A percentile compares a stretch with the other conserved stretches of the same genome.
These are phyloP conservation scores for Lepus europaeus DNA, from an alignment of 2,113 vertebrate genomes.

Conservation along the genomic window DNA sequence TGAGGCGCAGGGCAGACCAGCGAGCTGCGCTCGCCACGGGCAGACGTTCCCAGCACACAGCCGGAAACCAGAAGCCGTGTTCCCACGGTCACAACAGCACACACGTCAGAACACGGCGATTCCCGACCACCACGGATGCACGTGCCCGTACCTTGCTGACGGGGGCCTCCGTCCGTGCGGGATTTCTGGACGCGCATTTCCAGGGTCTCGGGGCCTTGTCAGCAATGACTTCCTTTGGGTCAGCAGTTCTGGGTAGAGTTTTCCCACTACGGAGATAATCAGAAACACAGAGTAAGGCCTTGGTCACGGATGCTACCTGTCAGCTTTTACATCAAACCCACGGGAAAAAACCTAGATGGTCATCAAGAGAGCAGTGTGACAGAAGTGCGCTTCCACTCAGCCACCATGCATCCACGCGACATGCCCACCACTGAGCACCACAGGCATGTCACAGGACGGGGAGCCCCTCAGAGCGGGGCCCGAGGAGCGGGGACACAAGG, in stretches of 20 bases:
- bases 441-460: too few species aligned
- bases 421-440: too few species aligned
- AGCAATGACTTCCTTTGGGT: not conserved
- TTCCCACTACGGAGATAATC: constrained; percentile 42
- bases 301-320: not conserved
- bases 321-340: not conserved
- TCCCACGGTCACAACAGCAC: not conserved
- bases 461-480: too few species aligned
- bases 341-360: not conserved
- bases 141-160: not conserved
- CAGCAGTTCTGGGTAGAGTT: not conserved
- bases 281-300: constrained; percentile 9
- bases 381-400: not conserved
- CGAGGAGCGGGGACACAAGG: too few species aligned
- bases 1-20: too few species aligned
- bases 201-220: rapidly evolving
- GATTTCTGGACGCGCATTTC: not conserved
- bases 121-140: too few species aligned
- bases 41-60: too few species aligned
- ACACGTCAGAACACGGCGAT: too few species aligned
- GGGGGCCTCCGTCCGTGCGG: not conserved
- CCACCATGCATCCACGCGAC: not conserved
- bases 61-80: not conserved
- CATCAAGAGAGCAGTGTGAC: not conserved
- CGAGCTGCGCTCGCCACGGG: too few species aligned